Base-by-base conservation (phyloP, 2,797 vertebrate genomes). In the Selene dorsalis region DNA sequence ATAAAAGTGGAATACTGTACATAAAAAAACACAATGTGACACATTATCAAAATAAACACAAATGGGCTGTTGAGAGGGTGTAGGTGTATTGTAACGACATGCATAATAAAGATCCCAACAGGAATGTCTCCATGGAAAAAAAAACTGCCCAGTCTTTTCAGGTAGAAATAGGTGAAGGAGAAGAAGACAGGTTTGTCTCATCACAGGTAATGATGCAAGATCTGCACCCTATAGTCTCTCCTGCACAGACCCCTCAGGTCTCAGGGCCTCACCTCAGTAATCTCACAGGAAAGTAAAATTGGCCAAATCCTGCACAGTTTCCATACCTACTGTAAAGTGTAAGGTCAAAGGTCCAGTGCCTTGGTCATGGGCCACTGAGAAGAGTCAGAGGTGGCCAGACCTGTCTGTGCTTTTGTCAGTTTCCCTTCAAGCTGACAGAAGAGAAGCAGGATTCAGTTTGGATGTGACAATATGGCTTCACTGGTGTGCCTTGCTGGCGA, bases 1-100 rank as follows among this genome's bases (percentile, higher is more conserved):
- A 93, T 84, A 91, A 91, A 94, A 94, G 80, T 86, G 71, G 78
- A 92, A 94, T 92, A 89, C 87, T 93, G 88, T 93, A 93, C 92
- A 94, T 89, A 89, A 70, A 92, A n/a, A 88, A 92, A 90, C 73
- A 86, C 82, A 81, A 69, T 30, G 70, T 82, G 79, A 83, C 85
- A 92, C 76, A 75, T 75, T 62, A 86, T 74, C 56, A 79, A 89
- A 92, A 90, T 45, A 14, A 86, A 86, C 63, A 82, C 88, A 68
- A 84, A 69, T 22, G 59, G 70, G 75, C 71, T 84, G 62, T 83
- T 45, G 71, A 76, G 67, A 79, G 16, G 26, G 48, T 59, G 69
- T 55, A 43, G 45, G 53, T 75, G 59, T 80, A 65, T 67, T 67
- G 64, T 86, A 69, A 80, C 79, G 74, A 77, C 84, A 88, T 89